phyloP scores from a whole-genome alignment of 2,888 invertebrate genomes.

The Drosophila demipolita region DNA sequence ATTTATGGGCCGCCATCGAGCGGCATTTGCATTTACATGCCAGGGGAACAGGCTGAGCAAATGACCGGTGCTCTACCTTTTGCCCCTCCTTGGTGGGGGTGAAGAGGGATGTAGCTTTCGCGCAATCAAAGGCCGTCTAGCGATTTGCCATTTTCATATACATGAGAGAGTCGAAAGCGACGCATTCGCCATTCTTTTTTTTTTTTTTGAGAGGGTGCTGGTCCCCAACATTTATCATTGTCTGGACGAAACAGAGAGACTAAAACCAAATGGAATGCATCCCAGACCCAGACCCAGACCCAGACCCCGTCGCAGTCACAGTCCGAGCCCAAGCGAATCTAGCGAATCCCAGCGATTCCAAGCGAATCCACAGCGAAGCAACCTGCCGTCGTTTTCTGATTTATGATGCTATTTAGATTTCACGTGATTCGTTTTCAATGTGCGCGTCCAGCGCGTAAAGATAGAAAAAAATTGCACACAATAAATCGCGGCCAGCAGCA shows the following conservation, averaged over 20 bases:
- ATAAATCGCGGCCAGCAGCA: constrained; percentile 65
- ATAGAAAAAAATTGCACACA: constrained; percentile 73
- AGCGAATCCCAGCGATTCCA: constrained; percentile 18
- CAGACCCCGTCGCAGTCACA: neutral
- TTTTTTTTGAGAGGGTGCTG: neutral
- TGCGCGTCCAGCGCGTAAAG: constrained; percentile 72
- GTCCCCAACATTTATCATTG: constrained; percentile 71
- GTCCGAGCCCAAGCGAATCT: constrained; percentile 23
- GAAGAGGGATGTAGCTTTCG: constrained; percentile 26
- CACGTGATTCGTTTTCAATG: constrained; percentile 81
- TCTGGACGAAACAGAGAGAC: constrained; percentile 67
- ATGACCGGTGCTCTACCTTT: constrained; percentile 62
- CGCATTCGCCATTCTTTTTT: constrained; percentile 60
- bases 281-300: constrained; percentile 9
- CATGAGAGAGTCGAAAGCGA: constrained; percentile 66
- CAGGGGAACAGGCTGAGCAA: constrained; percentile 67
- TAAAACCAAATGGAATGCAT: constrained; percentile 41
- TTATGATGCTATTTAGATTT: constrained; percentile 82
- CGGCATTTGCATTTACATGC: constrained; percentile 66
- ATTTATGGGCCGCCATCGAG: constrained; percentile 63
- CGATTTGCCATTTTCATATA: constrained; percentile 78
- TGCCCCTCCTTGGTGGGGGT: neutral
- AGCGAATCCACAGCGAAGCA: constrained; percentile 58
- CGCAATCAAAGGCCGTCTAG: constrained; percentile 79
- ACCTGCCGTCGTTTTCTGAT: constrained; percentile 81